Conservation (phyloP, 2,888 invertebrate species). For the Catonia carolina region DNA sequence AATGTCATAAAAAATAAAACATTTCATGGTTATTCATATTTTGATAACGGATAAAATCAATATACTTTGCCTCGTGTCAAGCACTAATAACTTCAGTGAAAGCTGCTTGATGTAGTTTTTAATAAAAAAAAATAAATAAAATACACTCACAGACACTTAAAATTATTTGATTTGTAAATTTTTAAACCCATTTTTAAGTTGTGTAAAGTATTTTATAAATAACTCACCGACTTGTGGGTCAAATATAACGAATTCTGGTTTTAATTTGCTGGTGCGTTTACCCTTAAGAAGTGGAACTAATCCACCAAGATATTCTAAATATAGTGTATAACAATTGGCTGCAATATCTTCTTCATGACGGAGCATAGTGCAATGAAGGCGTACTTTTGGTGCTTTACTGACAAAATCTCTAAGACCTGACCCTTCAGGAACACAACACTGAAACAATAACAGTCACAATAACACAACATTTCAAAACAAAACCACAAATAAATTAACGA, state of each 20-base stretch:
- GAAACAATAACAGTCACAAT: slow-evolving; percentile 28
- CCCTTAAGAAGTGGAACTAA: slow-evolving; percentile 93
- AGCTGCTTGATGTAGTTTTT: too few relatives aligned
- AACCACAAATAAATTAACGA: neutral
- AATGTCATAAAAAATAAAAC: too few relatives aligned
- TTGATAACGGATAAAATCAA: too few relatives aligned
- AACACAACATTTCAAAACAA: neutral
- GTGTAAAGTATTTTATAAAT: too few relatives aligned
- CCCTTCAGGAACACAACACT: slow-evolving; percentile 93
- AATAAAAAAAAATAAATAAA: too few relatives aligned
- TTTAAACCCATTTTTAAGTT: too few relatives aligned
- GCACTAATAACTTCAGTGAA: too few relatives aligned
- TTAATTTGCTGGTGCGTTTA: slow-evolving; percentile 89
- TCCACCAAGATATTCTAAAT: slow-evolving; percentile 93
- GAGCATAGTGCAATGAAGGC: slow-evolving; percentile 96
- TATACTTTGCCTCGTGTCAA: too few relatives aligned
- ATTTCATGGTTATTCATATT: too few relatives aligned
- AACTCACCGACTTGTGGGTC: slow-evolving; percentile 74
- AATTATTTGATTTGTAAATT: too few relatives aligned
- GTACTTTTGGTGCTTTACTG: slow-evolving; percentile 79
- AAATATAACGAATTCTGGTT: slow-evolving; percentile 97
- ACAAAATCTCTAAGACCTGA: slow-evolving; percentile 87
- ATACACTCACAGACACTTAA: too few relatives aligned
- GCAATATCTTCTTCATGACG: slow-evolving; percentile 73
- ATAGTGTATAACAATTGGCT: slow-evolving; percentile 77